phyloP scores from a whole-genome alignment of 2,888 invertebrate species.

The Cataglyphis livida region DNA sequence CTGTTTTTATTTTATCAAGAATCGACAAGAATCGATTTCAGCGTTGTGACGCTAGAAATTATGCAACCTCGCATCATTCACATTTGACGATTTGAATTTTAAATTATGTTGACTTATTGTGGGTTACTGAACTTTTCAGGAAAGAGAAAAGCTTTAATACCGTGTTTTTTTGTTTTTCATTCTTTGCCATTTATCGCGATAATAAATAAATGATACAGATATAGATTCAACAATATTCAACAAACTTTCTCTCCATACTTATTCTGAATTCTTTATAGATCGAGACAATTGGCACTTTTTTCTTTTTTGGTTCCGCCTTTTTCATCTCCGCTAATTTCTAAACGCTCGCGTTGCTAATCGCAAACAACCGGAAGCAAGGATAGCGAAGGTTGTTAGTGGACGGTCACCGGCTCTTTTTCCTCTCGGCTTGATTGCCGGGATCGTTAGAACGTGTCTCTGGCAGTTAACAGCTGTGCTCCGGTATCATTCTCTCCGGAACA shows the following conservation, averaged over 20 bases:
- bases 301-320: background rate
- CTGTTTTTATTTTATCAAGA: background rate
- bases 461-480: slow-evolving; percentile 65
- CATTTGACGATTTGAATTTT: background rate
- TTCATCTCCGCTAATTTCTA: background rate
- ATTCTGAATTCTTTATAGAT: background rate
- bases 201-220: background rate
- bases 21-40: background rate
- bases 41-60: background rate
- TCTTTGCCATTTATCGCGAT: background rate
- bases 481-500: slow-evolving; percentile 60
- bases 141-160: background rate
- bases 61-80: background rate
- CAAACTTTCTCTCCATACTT: background rate
- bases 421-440: slow-evolving; percentile 57
- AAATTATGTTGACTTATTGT: background rate
- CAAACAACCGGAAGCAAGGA: slow-evolving; percentile 34
- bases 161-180: background rate
- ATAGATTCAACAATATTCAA: background rate
- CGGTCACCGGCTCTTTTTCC: slow-evolving; percentile 36
- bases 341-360: slow-evolving; percentile 24
- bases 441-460: slow-evolving; percentile 68
- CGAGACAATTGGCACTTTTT: background rate
- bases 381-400: slow-evolving; percentile 14
- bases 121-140: background rate